A percentile compares a stretch with the other conserved stretches of the same genome.
phyloP scores from a whole-genome alignment of 2,113 vertebrate genomes.

The Pedetes capensis region DNA sequence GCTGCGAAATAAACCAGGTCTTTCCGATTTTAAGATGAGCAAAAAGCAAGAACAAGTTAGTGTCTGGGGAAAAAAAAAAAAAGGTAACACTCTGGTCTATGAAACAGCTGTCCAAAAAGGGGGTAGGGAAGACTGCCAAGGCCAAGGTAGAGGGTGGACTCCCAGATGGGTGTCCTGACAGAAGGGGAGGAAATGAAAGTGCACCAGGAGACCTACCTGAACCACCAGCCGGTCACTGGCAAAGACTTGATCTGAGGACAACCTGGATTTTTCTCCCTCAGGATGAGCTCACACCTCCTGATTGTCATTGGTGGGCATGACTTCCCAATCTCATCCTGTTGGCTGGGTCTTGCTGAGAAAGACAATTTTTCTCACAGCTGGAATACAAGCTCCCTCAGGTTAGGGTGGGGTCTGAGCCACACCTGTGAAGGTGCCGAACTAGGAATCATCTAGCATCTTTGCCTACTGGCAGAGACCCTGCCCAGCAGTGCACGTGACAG shows the following conservation, averaged over 20 bases:
- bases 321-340: not conserved
- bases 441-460: not conserved
- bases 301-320: fast-evolving
- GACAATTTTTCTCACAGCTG: not conserved
- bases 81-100: fast-evolving
- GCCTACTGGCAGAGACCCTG: not conserved
- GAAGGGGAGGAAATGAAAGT: too few species aligned
- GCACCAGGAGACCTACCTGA: fast-evolving
- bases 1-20: not conserved
- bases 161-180: not conserved
- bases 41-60: not conserved
- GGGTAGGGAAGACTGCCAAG: not conserved
- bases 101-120: not conserved
- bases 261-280: not conserved
- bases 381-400: not conserved
- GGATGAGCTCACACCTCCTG: not conserved
- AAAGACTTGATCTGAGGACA: not conserved
- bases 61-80: not conserved
- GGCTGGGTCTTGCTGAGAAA: not conserved
- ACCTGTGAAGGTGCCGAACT: not conserved
- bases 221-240: fast-evolving
- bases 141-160: too few species aligned
- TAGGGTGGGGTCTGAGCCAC: not conserved
- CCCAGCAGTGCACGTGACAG: fast-evolving
- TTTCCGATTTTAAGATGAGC: not conserved